Evolutionary conservation across 1,140 invertebrate genomes (phyloP).

Genomic region (Riptortus pedestris): DNA sequence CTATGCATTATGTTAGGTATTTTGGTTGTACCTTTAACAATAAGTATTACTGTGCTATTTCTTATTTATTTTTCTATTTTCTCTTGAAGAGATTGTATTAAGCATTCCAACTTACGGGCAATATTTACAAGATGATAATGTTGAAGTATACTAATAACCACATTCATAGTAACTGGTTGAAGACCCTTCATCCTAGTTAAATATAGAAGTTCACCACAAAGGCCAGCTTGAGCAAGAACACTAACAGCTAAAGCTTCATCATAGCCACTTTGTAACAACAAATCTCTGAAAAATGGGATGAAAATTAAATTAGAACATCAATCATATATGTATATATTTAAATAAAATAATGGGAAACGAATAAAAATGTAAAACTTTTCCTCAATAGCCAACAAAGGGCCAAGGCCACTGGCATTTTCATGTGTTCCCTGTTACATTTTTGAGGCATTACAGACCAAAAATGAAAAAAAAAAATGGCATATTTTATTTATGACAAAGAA

Average conservation of each 20-base stretch:
- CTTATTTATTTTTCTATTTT: no score
- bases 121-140: constrained; percentile 25
- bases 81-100: no score
- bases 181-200: constrained; percentile 48
- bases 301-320: neutral
- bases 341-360: neutral
- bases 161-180: constrained; percentile 45
- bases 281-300: constrained; percentile 44
- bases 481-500: neutral
- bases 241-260: constrained; percentile 55
- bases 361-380: no score
- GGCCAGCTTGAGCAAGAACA: constrained; percentile 49
- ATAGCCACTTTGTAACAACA: constrained; percentile 56
- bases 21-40: no score
- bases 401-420: no score
- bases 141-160: constrained; percentile 34
- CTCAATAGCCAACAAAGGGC: no score
- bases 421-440: no score
- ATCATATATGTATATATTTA: neutral
- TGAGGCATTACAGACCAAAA: neutral
- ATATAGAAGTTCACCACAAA: constrained; percentile 49
- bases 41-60: no score
- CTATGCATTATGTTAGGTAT: no score
- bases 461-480: neutral
- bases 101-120: constrained; percentile 11